Percentiles rank a stretch among this genome's conserved stretches.
phyloP scores from a whole-genome alignment of 1,140 invertebrate species.

The Drosophila setifemur region DNA sequence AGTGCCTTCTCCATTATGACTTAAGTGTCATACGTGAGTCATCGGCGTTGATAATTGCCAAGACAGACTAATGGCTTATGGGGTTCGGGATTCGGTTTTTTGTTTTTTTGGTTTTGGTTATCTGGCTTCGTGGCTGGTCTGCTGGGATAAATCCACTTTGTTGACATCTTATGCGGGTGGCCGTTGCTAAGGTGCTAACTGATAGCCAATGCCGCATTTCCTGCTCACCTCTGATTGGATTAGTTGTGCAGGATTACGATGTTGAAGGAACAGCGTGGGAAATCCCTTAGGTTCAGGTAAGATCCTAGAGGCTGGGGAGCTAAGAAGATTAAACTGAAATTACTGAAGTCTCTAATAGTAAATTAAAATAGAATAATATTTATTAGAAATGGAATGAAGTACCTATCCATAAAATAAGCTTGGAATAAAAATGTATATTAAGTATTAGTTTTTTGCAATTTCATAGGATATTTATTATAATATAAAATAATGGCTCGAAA shows the following conservation, averaged over 20 bases:
- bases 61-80: slow-evolving; percentile 40
- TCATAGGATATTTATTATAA: no score
- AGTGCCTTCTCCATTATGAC: slow-evolving; percentile 71
- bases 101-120: background rate
- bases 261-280: slow-evolving; percentile 31
- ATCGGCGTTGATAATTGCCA: slow-evolving; percentile 62
- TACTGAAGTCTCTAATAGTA: background rate
- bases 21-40: slow-evolving; percentile 72
- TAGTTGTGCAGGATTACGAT: slow-evolving; percentile 33
- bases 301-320: background rate
- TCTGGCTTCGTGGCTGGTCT: background rate
- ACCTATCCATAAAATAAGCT: no score
- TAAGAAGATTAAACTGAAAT: background rate
- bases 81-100: background rate
- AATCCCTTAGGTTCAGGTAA: background rate
- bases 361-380: no score
- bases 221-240: slow-evolving; percentile 45
- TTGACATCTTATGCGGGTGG: slow-evolving; percentile 62
- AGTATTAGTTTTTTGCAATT: no score
- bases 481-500: no score
- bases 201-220: slow-evolving; percentile 43
- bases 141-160: slow-evolving; percentile 12
- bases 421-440: no score
- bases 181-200: slow-evolving; percentile 53
- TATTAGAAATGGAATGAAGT: no score